Conservation (phyloP, 2,888 invertebrate genomes). For the Gymnocheta viridis region DNA sequence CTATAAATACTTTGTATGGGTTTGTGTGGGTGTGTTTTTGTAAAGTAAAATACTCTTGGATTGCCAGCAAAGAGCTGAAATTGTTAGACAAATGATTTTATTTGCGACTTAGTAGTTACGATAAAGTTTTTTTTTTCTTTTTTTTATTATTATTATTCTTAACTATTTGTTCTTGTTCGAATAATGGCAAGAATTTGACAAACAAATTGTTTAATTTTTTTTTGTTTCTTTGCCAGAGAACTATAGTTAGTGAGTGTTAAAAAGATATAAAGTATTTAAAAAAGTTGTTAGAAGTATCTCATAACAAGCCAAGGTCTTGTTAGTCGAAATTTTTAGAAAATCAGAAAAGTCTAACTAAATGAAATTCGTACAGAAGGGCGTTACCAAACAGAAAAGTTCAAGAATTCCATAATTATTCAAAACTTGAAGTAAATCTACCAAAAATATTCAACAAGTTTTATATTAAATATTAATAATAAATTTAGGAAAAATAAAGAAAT, state of each 20-base stretch:
- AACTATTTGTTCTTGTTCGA: neutral
- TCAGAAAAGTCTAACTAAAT: no score
- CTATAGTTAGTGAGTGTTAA: neutral
- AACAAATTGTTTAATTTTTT: neutral
- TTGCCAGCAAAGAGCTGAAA: neutral
- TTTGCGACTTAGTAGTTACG: slow-evolving; percentile 56
- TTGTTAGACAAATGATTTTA: slow-evolving; percentile 61
- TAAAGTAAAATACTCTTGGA: neutral
- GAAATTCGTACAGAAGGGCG: no score
- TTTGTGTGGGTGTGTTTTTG: no score
- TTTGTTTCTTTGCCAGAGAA: no score
- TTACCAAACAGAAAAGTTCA: no score
- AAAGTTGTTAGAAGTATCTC: neutral
- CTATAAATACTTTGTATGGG: no score
- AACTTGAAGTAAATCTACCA: no score
- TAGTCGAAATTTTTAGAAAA: no score
- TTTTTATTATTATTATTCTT: neutral
- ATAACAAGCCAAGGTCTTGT: neutral
- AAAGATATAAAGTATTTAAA: neutral
- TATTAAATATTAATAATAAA: no score
- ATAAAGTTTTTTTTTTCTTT: slow-evolving; percentile 41
- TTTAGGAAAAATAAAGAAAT: no score
- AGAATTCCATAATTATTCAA: no score
- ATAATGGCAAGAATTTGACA: neutral
- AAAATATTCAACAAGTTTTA: no score